These are phyloP conservation scores for Hyperoplus lanceolatus DNA, from an alignment of 2,797 vertebrate species.

Conservation along the genomic window DNA sequence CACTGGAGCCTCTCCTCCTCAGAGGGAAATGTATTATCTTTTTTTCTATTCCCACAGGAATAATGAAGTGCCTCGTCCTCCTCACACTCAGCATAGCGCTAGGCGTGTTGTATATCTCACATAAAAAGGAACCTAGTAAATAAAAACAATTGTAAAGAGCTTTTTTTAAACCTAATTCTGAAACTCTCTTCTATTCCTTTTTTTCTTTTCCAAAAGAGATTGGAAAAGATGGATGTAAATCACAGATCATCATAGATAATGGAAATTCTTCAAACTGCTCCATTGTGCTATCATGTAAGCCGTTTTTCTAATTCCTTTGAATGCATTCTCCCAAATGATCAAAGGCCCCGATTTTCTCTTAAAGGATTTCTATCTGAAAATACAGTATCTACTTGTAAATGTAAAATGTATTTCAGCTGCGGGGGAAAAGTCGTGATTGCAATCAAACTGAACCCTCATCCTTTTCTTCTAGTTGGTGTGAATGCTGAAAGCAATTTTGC, in stretches of 20 bases:
- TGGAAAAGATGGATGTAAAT: slow-evolving; percentile 25
- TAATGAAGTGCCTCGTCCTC: slow-evolving; percentile 16
- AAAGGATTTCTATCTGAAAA: slow-evolving; percentile 28
- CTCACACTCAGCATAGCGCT: slow-evolving; percentile 6
- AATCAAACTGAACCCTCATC: neutral
- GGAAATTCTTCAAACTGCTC: slow-evolving; percentile 25
- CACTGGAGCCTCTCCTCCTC: slow-evolving; percentile 7
- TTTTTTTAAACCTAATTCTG: slow-evolving; percentile 14
- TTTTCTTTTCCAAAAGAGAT: slow-evolving; percentile 24
- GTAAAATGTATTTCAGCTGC: slow-evolving; percentile 10
- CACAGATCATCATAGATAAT: slow-evolving; percentile 42
- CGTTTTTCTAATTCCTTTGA: slow-evolving; percentile 50
- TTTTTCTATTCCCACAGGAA: slow-evolving; percentile 21
- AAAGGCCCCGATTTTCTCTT: slow-evolving; percentile 37
- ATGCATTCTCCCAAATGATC: slow-evolving; percentile 42
- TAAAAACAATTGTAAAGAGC: slow-evolving; percentile 13
- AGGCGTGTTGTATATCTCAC: neutral
- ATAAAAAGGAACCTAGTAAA: slow-evolving; percentile 28
- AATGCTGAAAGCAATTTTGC: too few relatives aligned
- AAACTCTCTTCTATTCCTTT: neutral
- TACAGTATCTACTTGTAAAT: slow-evolving; percentile 23
- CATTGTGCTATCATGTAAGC: slow-evolving; percentile 17
- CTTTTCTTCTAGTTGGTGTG: neutral
- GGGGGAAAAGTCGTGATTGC: neutral
- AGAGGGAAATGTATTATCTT: slow-evolving; percentile 17